Base-by-base conservation (phyloP, 2,888 invertebrate genomes). In the Drosophila incognita region DNA sequence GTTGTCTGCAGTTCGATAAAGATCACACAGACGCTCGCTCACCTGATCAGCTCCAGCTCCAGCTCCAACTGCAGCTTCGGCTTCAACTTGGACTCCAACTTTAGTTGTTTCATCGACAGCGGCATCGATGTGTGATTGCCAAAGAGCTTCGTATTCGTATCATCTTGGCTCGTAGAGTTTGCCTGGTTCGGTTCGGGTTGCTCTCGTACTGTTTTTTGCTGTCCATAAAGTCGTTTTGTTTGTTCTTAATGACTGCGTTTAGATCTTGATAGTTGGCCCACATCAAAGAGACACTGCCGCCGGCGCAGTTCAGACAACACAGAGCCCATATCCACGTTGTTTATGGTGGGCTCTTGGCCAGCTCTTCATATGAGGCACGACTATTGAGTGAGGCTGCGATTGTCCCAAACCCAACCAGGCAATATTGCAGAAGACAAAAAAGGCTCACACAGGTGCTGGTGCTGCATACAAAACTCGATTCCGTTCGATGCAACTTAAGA, bases 1-100 rank as follows among this genome's bases (percentile, higher is more conserved):
- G 92, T 91, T 91, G 92, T 89, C 90, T 82, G 91, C 83, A 80
- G 82, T 69, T 82, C 87, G 91, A 91, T 92, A 91, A 92, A 82
- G 83, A 91, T 92, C 92, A 64, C 81, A 74, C 75, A 88, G 90
- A 88, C 66, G 78, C 71, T 77, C 58, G 78, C 70, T 90, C 85
- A 56, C 87, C 85, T 72, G 77, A 70, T 63, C 64, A 76, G 65
- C 62, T 65, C 69, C 72, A 78, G 69, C 62, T 74, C 27, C 58
- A 57, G 27, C 71, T 57, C 38, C 64, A 42, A n/a, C 52, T 49
- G 7, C 46, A 59, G 27, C 62, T n/a, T 4, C 52, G 42, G 59
- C 68, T 31, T 40, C 31, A 57, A 57, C 46, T 71, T 36, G 53
- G 38, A 46, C 56, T 51, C 36, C 36, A 38, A 38, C 54, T 56